Percentiles rank a stretch among this genome's conserved stretches.
phyloP scores from a whole-genome alignment of 2,797 vertebrate species.

The Scarus forsteni region DNA sequence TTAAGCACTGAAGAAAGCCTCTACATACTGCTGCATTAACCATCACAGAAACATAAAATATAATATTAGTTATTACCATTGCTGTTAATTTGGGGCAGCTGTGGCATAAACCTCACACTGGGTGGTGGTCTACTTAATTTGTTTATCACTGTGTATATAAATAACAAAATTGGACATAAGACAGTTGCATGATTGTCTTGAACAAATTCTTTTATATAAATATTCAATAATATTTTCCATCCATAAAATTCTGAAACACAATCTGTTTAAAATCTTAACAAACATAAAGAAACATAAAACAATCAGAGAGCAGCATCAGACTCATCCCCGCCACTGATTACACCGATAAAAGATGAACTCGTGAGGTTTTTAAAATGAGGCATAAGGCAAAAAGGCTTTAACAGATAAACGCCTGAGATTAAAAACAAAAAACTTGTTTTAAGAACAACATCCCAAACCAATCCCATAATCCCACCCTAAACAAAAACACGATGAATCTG shows the following conservation, averaged over 20 bases:
- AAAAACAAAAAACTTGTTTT: constrained; percentile 21
- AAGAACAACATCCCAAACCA: neutral
- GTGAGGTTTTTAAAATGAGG: constrained; percentile 26
- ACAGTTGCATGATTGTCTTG: constrained; percentile 23
- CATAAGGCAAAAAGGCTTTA: constrained; percentile 51
- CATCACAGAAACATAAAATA: too few relatives aligned
- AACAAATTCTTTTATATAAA: constrained; percentile 50
- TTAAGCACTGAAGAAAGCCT: too few relatives aligned
- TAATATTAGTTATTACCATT: too few relatives aligned
- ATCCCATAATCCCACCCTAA: neutral
- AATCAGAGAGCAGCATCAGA: constrained; percentile 23
- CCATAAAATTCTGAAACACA: constrained; percentile 49
- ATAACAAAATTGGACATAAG: constrained; percentile 7
- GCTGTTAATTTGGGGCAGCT: too few relatives aligned
- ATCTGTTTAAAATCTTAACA: constrained; percentile 33
- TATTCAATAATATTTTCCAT: constrained; percentile 41
- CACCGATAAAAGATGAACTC: constrained; percentile 27
- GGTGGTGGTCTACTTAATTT: too few relatives aligned
- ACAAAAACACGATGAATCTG: constrained; percentile 25
- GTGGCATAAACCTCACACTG: too few relatives aligned
- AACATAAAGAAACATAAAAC: constrained; percentile 24
- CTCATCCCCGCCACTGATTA: constrained; percentile 7
- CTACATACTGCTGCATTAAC: too few relatives aligned
- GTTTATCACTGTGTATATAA: neutral
- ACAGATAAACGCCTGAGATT: constrained; percentile 55